phyloP scores from a whole-genome alignment of 2,113 vertebrate species.

The Anser brachyrhynchus region DNA sequence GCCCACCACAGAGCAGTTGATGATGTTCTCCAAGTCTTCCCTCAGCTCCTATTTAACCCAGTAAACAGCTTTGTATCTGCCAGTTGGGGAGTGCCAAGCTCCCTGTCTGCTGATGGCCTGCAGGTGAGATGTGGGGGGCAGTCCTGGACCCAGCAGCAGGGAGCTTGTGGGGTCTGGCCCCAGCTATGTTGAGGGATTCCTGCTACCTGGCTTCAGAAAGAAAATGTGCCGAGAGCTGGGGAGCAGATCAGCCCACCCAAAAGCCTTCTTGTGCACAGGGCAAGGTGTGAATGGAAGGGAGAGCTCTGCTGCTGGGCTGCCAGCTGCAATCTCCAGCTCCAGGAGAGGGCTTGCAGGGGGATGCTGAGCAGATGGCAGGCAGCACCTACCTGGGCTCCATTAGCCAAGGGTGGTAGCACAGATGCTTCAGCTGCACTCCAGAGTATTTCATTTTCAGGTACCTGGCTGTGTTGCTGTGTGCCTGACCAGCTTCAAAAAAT shows the following conservation, averaged over 20 bases:
- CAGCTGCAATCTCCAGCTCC: not conserved
- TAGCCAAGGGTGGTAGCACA: not conserved
- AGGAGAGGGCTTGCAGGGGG: not conserved
- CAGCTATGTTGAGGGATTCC: not conserved
- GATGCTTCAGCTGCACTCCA: not conserved
- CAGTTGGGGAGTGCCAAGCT: not conserved
- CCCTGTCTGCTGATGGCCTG: not conserved
- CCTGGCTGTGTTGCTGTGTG: not conserved
- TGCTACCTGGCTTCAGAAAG: rapidly evolving
- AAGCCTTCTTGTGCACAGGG: not conserved
- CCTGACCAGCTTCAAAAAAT: not conserved
- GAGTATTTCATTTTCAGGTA: not conserved
- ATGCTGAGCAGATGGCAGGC: not conserved
- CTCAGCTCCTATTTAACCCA: not conserved
- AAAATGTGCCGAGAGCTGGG: rapidly evolving
- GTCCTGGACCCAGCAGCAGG: not conserved
- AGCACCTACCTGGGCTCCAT: not conserved
- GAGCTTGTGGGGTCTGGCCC: not conserved
- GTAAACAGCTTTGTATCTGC: not conserved
- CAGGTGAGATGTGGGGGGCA: not conserved
- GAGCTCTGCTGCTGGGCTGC: not conserved
- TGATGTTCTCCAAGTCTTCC: rapidly evolving
- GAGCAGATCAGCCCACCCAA: not conserved
- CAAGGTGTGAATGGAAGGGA: not conserved
- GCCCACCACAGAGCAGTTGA: rapidly evolving